phyloP scores from a whole-genome alignment of 2,888 invertebrate species.

The Drosophila ezoana region DNA sequence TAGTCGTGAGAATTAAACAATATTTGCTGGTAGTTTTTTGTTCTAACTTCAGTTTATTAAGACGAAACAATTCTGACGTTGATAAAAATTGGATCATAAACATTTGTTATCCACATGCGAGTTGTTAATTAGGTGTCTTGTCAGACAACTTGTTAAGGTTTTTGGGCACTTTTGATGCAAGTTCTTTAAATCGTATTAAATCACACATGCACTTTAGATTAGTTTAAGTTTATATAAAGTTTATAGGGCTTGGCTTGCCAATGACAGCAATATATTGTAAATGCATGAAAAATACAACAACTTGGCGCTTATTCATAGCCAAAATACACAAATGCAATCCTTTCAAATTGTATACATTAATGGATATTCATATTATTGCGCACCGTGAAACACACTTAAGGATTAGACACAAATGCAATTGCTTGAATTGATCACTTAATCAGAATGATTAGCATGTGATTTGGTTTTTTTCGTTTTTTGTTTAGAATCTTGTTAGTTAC shows the following conservation, averaged over 20 bases:
- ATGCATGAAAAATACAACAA: conserved; percentile 49
- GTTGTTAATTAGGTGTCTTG: conserved; percentile 28
- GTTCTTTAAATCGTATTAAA: conserved; percentile 17
- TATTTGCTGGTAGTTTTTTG: background rate
- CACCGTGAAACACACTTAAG: conserved; percentile 16
- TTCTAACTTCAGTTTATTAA: conserved; percentile 62
- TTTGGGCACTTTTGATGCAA: conserved; percentile 27
- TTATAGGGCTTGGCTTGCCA: conserved; percentile 7
- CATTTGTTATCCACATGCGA: conserved; percentile 34
- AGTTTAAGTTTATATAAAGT: conserved; percentile 1
- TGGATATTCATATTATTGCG: conserved; percentile 3
- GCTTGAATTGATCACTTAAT: conserved; percentile 11
- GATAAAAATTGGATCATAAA: conserved; percentile 33
- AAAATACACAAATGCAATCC: conserved; percentile 1
- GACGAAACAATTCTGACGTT: conserved; percentile 61
- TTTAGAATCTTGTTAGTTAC: conserved; percentile 12
- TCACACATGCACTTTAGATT: conserved; percentile 21
- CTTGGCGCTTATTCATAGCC: conserved; percentile 30
- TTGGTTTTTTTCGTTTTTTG: background rate
- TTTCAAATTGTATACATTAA: background rate
- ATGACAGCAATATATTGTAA: conserved; percentile 27
- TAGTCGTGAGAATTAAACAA: background rate
- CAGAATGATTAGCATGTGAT: conserved; percentile 1
- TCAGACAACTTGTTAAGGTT: conserved; percentile 22
- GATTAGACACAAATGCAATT: conserved; percentile 19